Evolutionary conservation across 2,113 vertebrate genomes (phyloP), one percentile per base, ranked within the genome.

Genomic region (Ptyas mucosa): DNA sequence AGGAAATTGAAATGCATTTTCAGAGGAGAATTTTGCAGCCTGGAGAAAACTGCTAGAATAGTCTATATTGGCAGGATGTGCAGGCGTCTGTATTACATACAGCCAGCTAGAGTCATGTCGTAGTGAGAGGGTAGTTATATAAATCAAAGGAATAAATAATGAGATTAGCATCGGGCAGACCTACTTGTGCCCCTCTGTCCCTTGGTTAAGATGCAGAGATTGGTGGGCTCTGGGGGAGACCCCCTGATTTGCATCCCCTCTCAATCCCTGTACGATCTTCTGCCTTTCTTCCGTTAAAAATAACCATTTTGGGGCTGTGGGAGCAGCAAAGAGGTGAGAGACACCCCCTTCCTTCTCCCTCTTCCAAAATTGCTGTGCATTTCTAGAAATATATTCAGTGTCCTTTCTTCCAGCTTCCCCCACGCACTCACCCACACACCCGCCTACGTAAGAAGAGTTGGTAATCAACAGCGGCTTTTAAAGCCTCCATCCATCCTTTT

Each of bases 391-490:
- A 96, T 94, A 90, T 1, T 57, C 88, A 29, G 49, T 95, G 95
- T 93, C 94, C 96, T 96, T 95, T 64, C 94, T 94, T 94, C 0
- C 95, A 94, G 92, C 93, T 89, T 88, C 75, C 95, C 94, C 95
- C 95, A 93, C 55, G 8, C 52, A 10, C 81, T 95, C 95, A 46
- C 97, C 97, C 96, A 96, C 97, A 95, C 96, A 89, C 29, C 96
- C 88, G 26, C 97, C 96, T 94, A 85, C 96, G 11, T 91, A 95
- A 93, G 91, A 92, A 53, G 92, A 95, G 90, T 95, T 95, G 95
- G 96, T 96, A 97, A 95, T 96, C 97, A 97, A 94, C 89, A 95
- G 1, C 94, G 93, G 18, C 96, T 96, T 97, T 96, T 97, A 97
- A 64, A 89, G 93, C 95, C 91, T 26, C 8, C 8, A 34, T 26